Evolutionary conservation across 2,888 invertebrate genomes (phyloP).

Genomic region (Standfussiana lucernea): DNA sequence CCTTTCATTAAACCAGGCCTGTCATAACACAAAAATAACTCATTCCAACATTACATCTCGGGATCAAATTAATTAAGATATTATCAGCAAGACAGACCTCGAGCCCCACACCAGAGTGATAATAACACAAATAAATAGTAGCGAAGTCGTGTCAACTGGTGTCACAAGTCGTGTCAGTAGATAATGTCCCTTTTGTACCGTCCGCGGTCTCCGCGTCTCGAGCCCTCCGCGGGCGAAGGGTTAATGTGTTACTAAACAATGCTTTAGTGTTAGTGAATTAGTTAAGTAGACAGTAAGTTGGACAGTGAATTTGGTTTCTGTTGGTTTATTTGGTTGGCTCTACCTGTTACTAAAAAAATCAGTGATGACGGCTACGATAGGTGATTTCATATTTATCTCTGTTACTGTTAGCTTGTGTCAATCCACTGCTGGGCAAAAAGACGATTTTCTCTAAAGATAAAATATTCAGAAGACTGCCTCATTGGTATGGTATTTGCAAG

Average conservation of each 20-base stretch:
- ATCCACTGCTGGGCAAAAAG: too few species aligned
- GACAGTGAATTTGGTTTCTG: neutral
- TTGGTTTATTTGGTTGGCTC: too few species aligned
- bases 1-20: neutral
- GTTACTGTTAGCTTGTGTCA: too few species aligned
- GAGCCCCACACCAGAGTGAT: conserved; percentile 56
- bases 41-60: conserved; percentile 27
- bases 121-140: conserved; percentile 69
- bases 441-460: too few species aligned
- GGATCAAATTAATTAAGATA: conserved; percentile 60
- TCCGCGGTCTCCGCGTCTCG: conserved; percentile 27
- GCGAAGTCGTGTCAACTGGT: conserved; percentile 41
- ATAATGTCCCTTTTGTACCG: conserved; percentile 67
- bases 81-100: conserved; percentile 57
- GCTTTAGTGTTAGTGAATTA: conserved; percentile 20
- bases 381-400: too few species aligned
- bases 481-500: too few species aligned
- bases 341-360: too few species aligned
- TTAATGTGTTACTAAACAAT: conserved; percentile 63
- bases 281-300: conserved; percentile 9
- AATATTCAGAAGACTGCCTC: too few species aligned
- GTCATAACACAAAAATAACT: conserved; percentile 43
- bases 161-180: conserved; percentile 58
- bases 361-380: too few species aligned
- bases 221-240: conserved; percentile 59